Base-by-base conservation (phyloP, 2,113 vertebrate species). In the Telmatochromis brichardi region DNA sequence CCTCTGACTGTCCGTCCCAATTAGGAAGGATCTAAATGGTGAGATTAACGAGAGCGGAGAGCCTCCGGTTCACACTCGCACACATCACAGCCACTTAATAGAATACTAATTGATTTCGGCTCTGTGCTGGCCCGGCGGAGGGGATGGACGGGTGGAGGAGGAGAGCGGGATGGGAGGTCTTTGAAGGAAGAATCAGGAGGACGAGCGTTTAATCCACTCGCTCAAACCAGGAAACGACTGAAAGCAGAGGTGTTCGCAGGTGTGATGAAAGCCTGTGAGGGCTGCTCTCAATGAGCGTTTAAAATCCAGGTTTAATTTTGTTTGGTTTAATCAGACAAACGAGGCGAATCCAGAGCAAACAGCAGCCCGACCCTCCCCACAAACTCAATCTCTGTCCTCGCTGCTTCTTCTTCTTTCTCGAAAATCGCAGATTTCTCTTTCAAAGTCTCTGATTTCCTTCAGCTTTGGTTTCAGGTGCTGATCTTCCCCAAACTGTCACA, bases 71-170 rank as follows among this genome's bases (percentile, higher is more conserved):
- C 88, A 45, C 83, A 40, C 40, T 63, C 37, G 9, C 47, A 19
- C 80, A 80, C 86, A 71, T 80, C 86, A 76, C 87, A 47, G 85
- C 12, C 50, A 35, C 57, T 84, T 84, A 58, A 90, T n/a, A 51
- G 81, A 89, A 89, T 82, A 57, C 90, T 86, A 80, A 90, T 82
- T 88, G 87, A 90, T 88, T 84, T 79, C 3, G 3, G 21, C 55
- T 85, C 15, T 47, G 47, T 2, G 82, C 5, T 80, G 84, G 51
- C 26, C 50, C 53, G 5, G 19, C 35, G 6, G 86, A 83, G 42
- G 23, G 21, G 53, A 79, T 28, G 80, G 35, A 73, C 9, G 9
- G 4, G 53, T 21, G 26, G 63, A 81, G 23, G 42, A 51, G 13
- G 57, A 79, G 14, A 35, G 40, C 7, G 1, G 81, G 42, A 37